These are phyloP conservation scores for Caradrina kadenii DNA, from an alignment of 2,888 invertebrate species.

Conservation along the genomic window DNA sequence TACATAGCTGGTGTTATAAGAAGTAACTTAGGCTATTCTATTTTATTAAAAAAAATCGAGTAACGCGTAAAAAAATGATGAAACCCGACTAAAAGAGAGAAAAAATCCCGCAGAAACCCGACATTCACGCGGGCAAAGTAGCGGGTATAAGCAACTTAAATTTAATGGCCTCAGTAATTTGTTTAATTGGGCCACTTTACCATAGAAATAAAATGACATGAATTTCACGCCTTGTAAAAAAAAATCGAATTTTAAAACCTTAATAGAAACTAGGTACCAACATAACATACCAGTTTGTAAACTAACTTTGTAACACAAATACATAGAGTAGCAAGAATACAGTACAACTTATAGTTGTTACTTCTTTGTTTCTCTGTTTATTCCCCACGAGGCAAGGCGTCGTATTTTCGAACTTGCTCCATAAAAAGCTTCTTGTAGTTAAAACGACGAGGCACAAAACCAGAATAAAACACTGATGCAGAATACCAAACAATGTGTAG, in stretches of 20 bases:
- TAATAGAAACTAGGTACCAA: neutral
- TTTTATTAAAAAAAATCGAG: too few relatives aligned
- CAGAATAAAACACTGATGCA: slow-evolving; percentile 41
- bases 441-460: slow-evolving; percentile 34
- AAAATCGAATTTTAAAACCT: neutral
- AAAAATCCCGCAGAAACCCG: too few relatives aligned
- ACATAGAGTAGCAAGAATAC: slow-evolving; percentile 22
- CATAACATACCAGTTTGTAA: neutral
- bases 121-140: too few relatives aligned
- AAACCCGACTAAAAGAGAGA: too few relatives aligned
- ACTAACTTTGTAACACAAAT: slow-evolving; percentile 28
- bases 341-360: slow-evolving; percentile 12
- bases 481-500: slow-evolving; percentile 16
- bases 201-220: too few relatives aligned
- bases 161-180: too few relatives aligned
- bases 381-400: slow-evolving; percentile 36
- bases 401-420: slow-evolving; percentile 38
- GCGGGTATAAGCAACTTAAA: too few relatives aligned
- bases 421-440: slow-evolving; percentile 47
- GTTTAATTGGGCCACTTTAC: too few relatives aligned
- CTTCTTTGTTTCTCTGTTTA: slow-evolving; percentile 50
- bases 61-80: too few relatives aligned
- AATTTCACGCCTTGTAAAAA: too few relatives aligned
- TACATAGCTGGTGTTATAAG: too few relatives aligned
- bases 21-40: too few relatives aligned